Evolutionary conservation across 2,797 vertebrate genomes (phyloP).

Genomic region (Pangasius mekongensis): DNA sequence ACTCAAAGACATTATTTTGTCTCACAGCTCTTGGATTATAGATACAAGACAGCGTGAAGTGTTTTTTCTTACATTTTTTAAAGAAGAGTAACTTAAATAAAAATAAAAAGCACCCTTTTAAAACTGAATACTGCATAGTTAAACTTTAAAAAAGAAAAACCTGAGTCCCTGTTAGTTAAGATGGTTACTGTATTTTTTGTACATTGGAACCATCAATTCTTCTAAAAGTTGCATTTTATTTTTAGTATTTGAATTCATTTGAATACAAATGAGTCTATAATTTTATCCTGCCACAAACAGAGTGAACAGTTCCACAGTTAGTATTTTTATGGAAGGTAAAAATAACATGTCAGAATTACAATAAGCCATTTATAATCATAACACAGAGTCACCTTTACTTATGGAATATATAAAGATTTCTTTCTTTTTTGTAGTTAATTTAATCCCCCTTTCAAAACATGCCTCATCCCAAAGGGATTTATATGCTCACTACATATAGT

Average conservation of each 20-base stretch:
- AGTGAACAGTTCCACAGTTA: neutral
- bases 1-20: neutral
- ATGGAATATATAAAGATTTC: too few species aligned
- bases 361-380: too few species aligned
- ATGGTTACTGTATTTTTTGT: neutral
- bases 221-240: neutral
- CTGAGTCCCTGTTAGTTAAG: neutral
- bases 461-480: too few species aligned
- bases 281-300: neutral
- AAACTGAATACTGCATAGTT: too few species aligned
- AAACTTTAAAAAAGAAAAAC: too few species aligned
- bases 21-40: neutral
- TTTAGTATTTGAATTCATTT: neutral
- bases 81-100: neutral
- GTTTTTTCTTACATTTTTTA: neutral
- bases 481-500: neutral
- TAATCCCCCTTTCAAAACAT: too few species aligned
- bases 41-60: neutral
- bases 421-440: too few species aligned
- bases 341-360: neutral
- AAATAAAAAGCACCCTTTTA: too few species aligned
- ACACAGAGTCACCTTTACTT: too few species aligned
- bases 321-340: neutral
- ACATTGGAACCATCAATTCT: neutral
- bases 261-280: neutral